Evolutionary conservation across 2,113 vertebrate species (phyloP), one percentile per base, ranked within the genome.

Genomic region (Aspidoscelis tigris): DNA sequence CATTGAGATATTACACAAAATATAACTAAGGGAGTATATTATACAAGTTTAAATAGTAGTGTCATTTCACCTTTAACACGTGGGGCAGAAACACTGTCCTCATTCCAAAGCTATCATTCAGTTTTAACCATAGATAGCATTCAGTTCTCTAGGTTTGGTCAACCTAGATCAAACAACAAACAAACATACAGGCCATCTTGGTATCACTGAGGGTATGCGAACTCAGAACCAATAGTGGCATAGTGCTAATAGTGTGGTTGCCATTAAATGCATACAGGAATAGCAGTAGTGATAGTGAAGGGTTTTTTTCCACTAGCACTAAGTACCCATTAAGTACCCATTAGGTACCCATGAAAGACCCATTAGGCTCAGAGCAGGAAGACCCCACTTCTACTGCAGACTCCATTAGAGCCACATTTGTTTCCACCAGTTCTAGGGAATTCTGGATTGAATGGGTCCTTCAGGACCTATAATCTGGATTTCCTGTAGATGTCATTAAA

Each of bases 41-140:
- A 22, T 53, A 7, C 12, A 39, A 66, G 71, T 66, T 84, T 61
- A 79, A 82, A 78, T 21, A 70, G n/a, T 44, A 86, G 79, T 78
- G 66, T 39, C 0, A 1, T 61, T 87, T 7, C 5, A 1, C 65
- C 75, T 55, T 3, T 65, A 79, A 53, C 33, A 65, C 1, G 22
- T 5, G 55, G 22, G 61, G 24, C 53, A 58, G 70, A 39, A 84
- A 70, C 55, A 10, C 8, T 58, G 66, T 68, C 33, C 47, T 70
- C 20, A 43, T 84, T 78, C 39, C 75, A 84, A 70, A 71, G 3
- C 22, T 83, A 22, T 68, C 53, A 66, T 24, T 14, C 50, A 21
- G n/a, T 58, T 39, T 39, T n/a, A 43, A 24, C 44, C 33, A 47
- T 68, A 18, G 8, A 41, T 44, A 76, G 11, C 69, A 7, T 43